A percentile compares a stretch with the other conserved stretches of the same genome.
phyloP scores from a whole-genome alignment of 2,888 invertebrate genomes.

The Fragum whitleyi region DNA sequence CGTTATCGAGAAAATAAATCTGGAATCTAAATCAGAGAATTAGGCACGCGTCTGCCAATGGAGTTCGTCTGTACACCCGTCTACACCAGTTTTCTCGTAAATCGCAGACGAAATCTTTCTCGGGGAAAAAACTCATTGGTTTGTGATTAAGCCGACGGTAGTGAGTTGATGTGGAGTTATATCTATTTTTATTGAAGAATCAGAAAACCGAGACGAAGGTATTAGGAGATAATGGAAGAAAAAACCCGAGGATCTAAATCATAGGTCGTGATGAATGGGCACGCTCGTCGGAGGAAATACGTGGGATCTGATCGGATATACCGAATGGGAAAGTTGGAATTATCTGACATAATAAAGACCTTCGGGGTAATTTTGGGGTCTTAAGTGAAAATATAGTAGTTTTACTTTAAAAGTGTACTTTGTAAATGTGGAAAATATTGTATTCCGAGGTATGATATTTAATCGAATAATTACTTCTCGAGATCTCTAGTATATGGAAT shows the following conservation, averaged over 20 bases:
- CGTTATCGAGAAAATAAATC: constrained; percentile 42
- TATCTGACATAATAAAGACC: not conserved
- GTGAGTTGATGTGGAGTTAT: not conserved
- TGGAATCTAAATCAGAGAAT: constrained; percentile 24
- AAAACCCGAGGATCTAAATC: constrained; percentile 12
- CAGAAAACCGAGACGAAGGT: not conserved
- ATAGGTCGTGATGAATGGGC: not conserved
- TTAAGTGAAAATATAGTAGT: not conserved
- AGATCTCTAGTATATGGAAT: too few relatives aligned
- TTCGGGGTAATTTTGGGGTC: not conserved
- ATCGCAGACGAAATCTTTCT: not conserved
- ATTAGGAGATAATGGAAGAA: constrained; percentile 7
- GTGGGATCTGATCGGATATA: constrained; percentile 3
- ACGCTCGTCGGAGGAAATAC: not conserved
- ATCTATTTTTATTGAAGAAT: not conserved
- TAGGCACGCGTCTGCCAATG: constrained; percentile 24
- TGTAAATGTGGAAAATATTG: not conserved
- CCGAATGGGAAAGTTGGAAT: not conserved
- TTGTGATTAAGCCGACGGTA: not conserved
- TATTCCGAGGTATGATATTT: not conserved
- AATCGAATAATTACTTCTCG: too few relatives aligned
- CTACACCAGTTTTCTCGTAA: not conserved
- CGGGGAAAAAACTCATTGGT: not conserved
- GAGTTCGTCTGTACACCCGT: not conserved
- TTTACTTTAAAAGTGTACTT: not conserved